Percentiles rank a stretch among this genome's conserved stretches.
Conservation (phyloP, 2,113 vertebrate species). For the Tor tambroides region DNA sequence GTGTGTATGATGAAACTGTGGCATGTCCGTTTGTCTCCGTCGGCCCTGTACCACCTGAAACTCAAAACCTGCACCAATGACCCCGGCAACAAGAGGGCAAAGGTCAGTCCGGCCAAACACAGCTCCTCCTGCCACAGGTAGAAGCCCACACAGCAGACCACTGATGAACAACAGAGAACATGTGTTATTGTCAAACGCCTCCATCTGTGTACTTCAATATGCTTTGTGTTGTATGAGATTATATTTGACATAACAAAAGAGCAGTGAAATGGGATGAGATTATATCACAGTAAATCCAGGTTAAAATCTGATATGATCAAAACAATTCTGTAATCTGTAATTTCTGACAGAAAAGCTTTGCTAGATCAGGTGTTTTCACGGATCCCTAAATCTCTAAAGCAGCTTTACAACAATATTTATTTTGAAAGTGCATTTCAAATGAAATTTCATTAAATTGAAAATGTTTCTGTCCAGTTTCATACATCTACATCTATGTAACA, state of each 20-base stretch:
- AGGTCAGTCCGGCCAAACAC: constrained; percentile 80
- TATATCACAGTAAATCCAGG: no score
- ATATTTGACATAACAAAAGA: background rate
- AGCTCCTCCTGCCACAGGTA: constrained; percentile 76
- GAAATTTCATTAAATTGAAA: no score
- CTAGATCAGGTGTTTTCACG: no score
- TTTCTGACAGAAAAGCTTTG: no score
- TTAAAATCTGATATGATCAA: no score
- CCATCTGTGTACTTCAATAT: no score
- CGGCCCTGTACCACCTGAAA: constrained; percentile 83
- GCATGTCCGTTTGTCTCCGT: constrained; percentile 67
- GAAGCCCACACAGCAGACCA: constrained; percentile 77
- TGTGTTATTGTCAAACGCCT: no score
- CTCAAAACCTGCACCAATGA: constrained; percentile 81
- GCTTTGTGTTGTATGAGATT: background rate
- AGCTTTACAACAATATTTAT: no score
- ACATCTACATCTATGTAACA: background rate
- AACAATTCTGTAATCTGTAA: no score
- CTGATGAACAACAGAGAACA: constrained; percentile 64
- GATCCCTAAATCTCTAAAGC: no score
- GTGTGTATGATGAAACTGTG: constrained; percentile 77
- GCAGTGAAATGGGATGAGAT: no score
- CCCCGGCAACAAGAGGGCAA: constrained; percentile 78
- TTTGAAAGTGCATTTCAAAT: no score
- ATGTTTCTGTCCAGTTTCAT: background rate